Evolutionary conservation across 2,797 vertebrate genomes (phyloP).

Genomic region (Tenualosa thibaudeaui): DNA sequence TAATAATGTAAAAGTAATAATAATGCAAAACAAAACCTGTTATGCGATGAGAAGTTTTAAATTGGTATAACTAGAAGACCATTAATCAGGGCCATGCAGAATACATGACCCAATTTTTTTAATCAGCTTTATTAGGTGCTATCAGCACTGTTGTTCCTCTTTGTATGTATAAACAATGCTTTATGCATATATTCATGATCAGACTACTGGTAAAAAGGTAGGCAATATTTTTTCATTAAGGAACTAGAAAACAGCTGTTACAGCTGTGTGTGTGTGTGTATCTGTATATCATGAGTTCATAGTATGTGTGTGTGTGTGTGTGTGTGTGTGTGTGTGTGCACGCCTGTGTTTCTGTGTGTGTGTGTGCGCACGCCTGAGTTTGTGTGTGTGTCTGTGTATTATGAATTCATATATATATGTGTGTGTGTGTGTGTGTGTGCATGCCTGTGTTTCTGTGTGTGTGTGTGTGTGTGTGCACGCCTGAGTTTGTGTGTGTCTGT

Average conservation of each 20-base stretch:
- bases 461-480: neutral
- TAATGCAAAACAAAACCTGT: neutral
- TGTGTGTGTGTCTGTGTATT: neutral
- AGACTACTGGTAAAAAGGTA: constrained; percentile 40
- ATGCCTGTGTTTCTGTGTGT: neutral
- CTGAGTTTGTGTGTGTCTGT: neutral
- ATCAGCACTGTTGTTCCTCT: constrained; percentile 25
- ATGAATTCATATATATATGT: neutral
- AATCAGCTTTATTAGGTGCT: constrained; percentile 50
- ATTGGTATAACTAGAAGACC: neutral
- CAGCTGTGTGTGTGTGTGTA: constrained; percentile 17
- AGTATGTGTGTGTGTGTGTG: no score
- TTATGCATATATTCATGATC: constrained; percentile 53
- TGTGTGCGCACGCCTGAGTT: neutral
- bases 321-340: neutral
- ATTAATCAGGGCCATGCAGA: constrained; percentile 49
- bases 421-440: neutral
- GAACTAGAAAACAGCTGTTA: constrained; percentile 33
- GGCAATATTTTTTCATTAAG: constrained; percentile 50
- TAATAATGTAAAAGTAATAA: constrained; percentile 4
- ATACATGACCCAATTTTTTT: constrained; percentile 49
- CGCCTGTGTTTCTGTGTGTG: neutral
- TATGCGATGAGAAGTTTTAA: neutral
- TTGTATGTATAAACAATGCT: constrained; percentile 47
- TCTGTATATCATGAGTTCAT: neutral